phyloP scores from a whole-genome alignment of 37 sponge, comb jelly and placozoan genomes.

The Amphimedon queenslandica region DNA sequence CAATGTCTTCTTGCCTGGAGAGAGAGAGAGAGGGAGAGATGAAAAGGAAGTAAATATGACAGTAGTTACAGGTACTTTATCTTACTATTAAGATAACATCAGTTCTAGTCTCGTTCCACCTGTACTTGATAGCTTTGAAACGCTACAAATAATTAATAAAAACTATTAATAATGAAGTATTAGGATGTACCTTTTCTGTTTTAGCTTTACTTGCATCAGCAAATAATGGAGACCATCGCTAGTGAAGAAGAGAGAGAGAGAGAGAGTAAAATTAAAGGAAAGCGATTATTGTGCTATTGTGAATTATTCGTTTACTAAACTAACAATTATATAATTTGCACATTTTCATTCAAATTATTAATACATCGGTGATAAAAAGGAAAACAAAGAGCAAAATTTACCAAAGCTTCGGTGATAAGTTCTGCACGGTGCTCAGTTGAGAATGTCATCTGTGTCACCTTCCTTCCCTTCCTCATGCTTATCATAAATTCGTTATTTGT shows the following conservation, averaged over 20 bases:
- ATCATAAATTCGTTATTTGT: slow-evolving; percentile 93
- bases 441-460: slow-evolving; percentile 86
- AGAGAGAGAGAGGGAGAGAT: not conserved
- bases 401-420: slow-evolving; percentile 83
- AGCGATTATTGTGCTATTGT: too few species aligned
- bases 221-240: slow-evolving; percentile 1
- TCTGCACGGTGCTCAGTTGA: slow-evolving; percentile 89
- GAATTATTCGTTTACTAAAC: too few species aligned
- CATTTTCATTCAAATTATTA: too few species aligned
- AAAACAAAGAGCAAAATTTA: too few species aligned
- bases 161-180: too few species aligned
- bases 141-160: too few species aligned
- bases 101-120: slow-evolving; percentile 81
- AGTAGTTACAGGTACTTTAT: slow-evolving; percentile 5
- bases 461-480: slow-evolving; percentile 82
- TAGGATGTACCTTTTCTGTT: slow-evolving; percentile 22
- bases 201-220: slow-evolving; percentile 7
- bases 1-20: slow-evolving; percentile 58
- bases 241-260: not conserved
- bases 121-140: slow-evolving; percentile 79
- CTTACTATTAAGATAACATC: slow-evolving; percentile 58
- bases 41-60: not conserved
- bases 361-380: too few species aligned
- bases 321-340: too few species aligned
- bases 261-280: too few species aligned